Conservation (phyloP, 1,140 invertebrate species). For the Copidosoma floridanum region DNA sequence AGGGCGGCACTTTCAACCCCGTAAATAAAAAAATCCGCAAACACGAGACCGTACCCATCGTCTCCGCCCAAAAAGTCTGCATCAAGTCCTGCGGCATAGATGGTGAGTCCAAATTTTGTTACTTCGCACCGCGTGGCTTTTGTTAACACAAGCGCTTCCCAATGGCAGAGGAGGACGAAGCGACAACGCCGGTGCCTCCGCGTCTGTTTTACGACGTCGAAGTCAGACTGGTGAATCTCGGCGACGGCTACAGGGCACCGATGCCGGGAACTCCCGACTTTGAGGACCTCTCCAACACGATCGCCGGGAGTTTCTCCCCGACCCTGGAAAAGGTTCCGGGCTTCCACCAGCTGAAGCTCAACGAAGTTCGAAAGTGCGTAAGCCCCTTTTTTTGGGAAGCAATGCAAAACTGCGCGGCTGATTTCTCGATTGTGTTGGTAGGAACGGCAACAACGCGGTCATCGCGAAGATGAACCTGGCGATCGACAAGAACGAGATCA, state of each 20-base stretch:
- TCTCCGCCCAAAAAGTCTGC: constrained; percentile 79
- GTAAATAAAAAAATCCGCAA: constrained; percentile 85
- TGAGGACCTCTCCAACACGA: constrained; percentile 67
- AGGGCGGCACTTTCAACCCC: constrained; percentile 79
- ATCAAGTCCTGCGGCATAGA: constrained; percentile 72
- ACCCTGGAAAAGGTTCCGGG: constrained; percentile 68
- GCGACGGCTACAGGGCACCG: constrained; percentile 73
- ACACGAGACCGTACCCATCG: constrained; percentile 73
- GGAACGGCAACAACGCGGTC: constrained; percentile 61
- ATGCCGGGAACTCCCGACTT: constrained; percentile 69
- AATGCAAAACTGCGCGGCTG: neutral
- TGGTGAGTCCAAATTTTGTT: constrained; percentile 53
- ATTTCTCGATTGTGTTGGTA: too few relatives aligned
- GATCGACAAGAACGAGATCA: constrained; percentile 66
- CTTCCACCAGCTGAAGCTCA: constrained; percentile 68
- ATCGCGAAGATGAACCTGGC: constrained; percentile 67
- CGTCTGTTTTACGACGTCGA: constrained; percentile 69
- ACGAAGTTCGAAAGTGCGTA: constrained; percentile 70
- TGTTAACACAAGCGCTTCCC: too few relatives aligned
- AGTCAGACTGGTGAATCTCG: constrained; percentile 74
- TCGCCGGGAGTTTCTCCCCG: constrained; percentile 65
- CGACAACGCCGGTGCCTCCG: constrained; percentile 63
- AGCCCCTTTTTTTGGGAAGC: neutral
- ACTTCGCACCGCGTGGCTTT: too few relatives aligned
- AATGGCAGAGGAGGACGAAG: constrained; percentile 56